phyloP scores from a whole-genome alignment of 2,888 invertebrate species.

The Caenorhabditis japonica region DNA sequence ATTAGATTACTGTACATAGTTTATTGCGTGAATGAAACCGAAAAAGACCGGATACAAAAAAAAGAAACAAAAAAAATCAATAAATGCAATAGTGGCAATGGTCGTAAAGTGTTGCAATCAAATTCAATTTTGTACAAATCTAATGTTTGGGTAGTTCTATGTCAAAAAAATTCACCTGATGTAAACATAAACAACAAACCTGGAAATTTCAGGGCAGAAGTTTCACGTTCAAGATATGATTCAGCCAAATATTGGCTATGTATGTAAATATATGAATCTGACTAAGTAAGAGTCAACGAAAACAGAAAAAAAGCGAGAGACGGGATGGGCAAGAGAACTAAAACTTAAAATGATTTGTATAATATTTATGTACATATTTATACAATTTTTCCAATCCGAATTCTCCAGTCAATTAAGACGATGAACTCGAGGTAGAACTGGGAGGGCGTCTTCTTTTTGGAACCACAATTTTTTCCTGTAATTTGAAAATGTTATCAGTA shows the following conservation, averaged over 20 bases:
- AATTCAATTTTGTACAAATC: no score
- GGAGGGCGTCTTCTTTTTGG: constrained; percentile 48
- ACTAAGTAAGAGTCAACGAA: constrained; percentile 8
- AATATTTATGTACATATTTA: constrained; percentile 11
- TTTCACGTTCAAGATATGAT: constrained; percentile 32
- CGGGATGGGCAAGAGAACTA: constrained; percentile 26
- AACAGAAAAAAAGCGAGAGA: neutral
- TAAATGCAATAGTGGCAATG: no score
- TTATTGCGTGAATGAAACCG: no score
- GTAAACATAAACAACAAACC: no score
- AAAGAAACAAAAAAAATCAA: no score
- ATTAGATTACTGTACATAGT: no score
- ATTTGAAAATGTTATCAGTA: no score
- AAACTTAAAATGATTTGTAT: no score
- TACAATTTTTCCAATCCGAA: neutral
- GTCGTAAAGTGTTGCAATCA: no score
- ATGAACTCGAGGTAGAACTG: constrained; percentile 50
- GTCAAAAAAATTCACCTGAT: constrained; percentile 34
- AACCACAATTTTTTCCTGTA: constrained; percentile 51
- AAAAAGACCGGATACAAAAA: no score
- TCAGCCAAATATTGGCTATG: constrained; percentile 40
- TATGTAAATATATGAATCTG: constrained; percentile 43
- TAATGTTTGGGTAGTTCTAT: no score
- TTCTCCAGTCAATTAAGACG: no score
- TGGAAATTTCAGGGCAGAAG: constrained; percentile 27